Conservation (phyloP, 1,140 invertebrate species). For the Drosophila busckii region DNA sequence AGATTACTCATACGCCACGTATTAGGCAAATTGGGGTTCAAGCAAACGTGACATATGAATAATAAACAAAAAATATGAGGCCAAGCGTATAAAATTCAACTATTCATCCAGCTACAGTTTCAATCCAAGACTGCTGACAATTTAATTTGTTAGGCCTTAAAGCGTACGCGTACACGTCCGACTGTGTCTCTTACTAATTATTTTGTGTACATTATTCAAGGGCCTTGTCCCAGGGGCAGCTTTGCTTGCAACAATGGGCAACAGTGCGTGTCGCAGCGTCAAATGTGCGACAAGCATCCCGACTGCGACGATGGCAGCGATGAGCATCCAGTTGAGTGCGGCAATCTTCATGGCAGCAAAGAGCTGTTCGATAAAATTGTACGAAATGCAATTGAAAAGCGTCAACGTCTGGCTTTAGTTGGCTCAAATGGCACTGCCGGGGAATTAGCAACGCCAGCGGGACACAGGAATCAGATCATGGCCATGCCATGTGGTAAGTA, state of each 20-base stretch:
- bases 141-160: too few relatives aligned
- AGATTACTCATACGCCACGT: conserved; percentile 46
- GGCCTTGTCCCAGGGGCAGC: conserved; percentile 82
- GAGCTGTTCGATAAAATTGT: conserved; percentile 69
- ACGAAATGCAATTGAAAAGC: conserved; percentile 62
- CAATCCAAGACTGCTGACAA: too few relatives aligned
- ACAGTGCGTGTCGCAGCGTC: conserved; percentile 84
- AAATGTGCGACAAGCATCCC: conserved; percentile 82
- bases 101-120: too few relatives aligned
- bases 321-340: conserved; percentile 79
- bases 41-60: conserved; percentile 18
- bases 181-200: conserved; percentile 18
- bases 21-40: background rate
- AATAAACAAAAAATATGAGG: background rate
- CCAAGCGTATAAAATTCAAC: too few relatives aligned
- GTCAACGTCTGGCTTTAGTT: conserved; percentile 7
- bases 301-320: conserved; percentile 87
- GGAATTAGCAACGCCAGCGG: conserved; percentile 26
- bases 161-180: too few relatives aligned
- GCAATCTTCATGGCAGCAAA: conserved; percentile 72
- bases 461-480: conserved; percentile 24
- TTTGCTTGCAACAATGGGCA: conserved; percentile 85
- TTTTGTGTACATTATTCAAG: conserved; percentile 41
- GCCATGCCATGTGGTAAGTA: conserved; percentile 46
- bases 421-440: conserved; percentile 32